A percentile compares a stretch with the other conserved stretches of the same genome.
phyloP scores from a whole-genome alignment of 2,797 vertebrate genomes.

The Rhodeus uyekii region DNA sequence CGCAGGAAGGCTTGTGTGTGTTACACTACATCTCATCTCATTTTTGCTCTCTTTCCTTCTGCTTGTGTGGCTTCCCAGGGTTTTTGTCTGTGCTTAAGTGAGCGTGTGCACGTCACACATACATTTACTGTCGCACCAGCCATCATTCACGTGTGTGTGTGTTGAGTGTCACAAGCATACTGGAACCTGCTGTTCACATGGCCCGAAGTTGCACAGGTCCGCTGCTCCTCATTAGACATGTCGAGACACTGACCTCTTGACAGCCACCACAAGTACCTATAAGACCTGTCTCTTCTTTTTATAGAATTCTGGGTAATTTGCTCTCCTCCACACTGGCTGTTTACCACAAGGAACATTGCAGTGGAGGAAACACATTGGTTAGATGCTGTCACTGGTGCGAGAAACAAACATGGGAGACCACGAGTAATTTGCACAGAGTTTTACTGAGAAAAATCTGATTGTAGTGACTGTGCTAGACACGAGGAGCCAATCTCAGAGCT shows the following conservation, averaged over 20 bases:
- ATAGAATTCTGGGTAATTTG: slow-evolving; percentile 33
- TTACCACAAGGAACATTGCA: slow-evolving; percentile 27
- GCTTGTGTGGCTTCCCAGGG: background rate
- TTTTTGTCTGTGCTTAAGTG: slow-evolving; percentile 8
- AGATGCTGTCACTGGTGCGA: slow-evolving; percentile 10
- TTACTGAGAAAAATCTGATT: slow-evolving; percentile 1
- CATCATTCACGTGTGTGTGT: slow-evolving; percentile 14
- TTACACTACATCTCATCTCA: background rate
- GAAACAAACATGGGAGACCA: slow-evolving; percentile 7
- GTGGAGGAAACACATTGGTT: slow-evolving; percentile 32
- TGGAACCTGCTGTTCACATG: slow-evolving; percentile 23
- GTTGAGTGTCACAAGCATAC: slow-evolving; percentile 23
- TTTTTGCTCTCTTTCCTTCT: background rate
- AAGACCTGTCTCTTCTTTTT: slow-evolving; percentile 32
- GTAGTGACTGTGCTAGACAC: background rate
- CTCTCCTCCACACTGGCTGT: slow-evolving; percentile 3
- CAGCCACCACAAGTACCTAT: slow-evolving; percentile 25
- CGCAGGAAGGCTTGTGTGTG: background rate
- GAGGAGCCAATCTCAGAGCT: background rate
- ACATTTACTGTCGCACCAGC: slow-evolving; percentile 14
- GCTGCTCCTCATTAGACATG: slow-evolving; percentile 39
- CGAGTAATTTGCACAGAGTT: slow-evolving; percentile 19
- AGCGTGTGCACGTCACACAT: slow-evolving; percentile 20
- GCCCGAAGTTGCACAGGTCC: slow-evolving; percentile 22
- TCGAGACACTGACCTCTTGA: slow-evolving; percentile 26